These are phyloP conservation scores for Epirrhoe tristata DNA, from an alignment of 2,888 invertebrate species.

Conservation along the genomic window DNA sequence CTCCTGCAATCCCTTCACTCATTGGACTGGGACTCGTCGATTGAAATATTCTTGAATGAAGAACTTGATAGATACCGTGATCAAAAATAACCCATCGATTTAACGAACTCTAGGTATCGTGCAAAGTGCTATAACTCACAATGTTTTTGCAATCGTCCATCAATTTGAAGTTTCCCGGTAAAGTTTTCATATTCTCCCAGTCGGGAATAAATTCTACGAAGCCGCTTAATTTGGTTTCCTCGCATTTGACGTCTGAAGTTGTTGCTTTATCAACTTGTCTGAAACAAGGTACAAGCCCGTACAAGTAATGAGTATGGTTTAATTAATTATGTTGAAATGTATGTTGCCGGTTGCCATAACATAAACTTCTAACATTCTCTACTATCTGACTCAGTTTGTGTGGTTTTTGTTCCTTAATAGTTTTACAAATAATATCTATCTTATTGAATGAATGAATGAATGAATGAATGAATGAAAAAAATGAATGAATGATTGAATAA, in stretches of 20 bases:
- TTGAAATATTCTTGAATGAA: too few relatives aligned
- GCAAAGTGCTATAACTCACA: not conserved
- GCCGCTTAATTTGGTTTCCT: not conserved
- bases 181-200: conserved; percentile 2
- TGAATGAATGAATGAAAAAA: too few relatives aligned
- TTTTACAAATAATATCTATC: too few relatives aligned
- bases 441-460: too few relatives aligned
- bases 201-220: not conserved
- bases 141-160: conserved; percentile 3
- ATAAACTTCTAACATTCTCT: too few relatives aligned
- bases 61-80: too few relatives aligned
- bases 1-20: too few relatives aligned
- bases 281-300: not conserved
- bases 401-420: too few relatives aligned
- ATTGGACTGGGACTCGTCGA: too few relatives aligned
- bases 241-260: not conserved
- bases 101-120: not conserved
- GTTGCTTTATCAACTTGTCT: not conserved
- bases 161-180: not conserved
- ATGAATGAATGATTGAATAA: too few relatives aligned
- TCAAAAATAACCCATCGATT: not conserved
- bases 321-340: not conserved
- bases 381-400: too few relatives aligned
- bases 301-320: not conserved
- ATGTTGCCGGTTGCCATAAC: too few relatives aligned